Percentiles rank a stretch among this genome's conserved stretches.
Conservation (phyloP, 2,888 invertebrate species). For the Aproaerema taeniolella region DNA sequence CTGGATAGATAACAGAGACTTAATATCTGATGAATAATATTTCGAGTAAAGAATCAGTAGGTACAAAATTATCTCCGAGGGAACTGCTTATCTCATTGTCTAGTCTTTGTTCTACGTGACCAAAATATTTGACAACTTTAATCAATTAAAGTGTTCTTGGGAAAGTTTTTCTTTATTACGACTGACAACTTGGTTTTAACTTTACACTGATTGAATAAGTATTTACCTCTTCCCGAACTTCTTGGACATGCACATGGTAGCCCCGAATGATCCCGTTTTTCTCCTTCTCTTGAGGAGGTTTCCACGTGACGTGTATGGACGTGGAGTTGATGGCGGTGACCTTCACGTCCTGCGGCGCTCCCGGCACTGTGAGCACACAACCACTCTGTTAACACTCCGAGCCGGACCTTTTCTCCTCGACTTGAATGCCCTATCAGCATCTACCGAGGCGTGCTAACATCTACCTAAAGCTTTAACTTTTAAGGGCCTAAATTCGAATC, state of each 20-base stretch:
- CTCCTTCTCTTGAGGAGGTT: constrained; percentile 93
- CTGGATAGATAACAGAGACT: no score
- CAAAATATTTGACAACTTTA: neutral
- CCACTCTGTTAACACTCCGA: constrained; percentile 34
- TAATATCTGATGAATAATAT: no score
- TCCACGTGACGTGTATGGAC: constrained; percentile 96
- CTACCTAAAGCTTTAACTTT: constrained; percentile 58
- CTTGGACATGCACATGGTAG: constrained; percentile 97
- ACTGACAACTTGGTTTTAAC: neutral
- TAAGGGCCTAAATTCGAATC: constrained; percentile 48
- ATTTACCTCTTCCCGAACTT: constrained; percentile 88
- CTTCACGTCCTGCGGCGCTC: constrained; percentile 95
- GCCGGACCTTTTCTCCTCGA: constrained; percentile 39
- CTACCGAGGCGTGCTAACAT: constrained; percentile 67
- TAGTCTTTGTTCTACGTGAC: no score
- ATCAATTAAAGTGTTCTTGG: no score
- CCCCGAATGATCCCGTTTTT: constrained; percentile 97
- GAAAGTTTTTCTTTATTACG: neutral
- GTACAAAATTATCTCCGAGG: neutral
- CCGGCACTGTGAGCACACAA: constrained; percentile 89
- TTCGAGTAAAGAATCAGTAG: neutral
- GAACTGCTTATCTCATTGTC: no score
- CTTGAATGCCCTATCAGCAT: constrained; percentile 77
- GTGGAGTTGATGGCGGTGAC: constrained; percentile 95
- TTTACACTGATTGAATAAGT: no score